Conservation (phyloP, 2,797 vertebrate genomes). For the Cossypha niveicapilla region DNA sequence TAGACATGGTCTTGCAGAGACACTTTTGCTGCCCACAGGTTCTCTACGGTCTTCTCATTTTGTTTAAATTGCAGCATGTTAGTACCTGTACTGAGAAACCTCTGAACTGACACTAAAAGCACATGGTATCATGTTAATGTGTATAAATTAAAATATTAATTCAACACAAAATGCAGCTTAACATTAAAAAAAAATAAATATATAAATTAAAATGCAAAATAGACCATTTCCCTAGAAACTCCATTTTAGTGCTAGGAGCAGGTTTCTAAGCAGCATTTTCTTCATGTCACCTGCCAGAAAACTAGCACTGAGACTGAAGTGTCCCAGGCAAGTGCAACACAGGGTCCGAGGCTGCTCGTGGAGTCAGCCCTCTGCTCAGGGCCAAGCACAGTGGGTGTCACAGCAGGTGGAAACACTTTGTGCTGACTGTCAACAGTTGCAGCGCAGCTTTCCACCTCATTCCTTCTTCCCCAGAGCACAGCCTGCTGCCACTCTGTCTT, state of each 20-base stretch:
- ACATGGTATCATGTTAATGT: background rate
- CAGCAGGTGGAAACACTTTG: background rate
- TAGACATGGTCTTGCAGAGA: background rate
- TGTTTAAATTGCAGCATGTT: slow-evolving; percentile 28
- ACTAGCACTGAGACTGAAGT: background rate
- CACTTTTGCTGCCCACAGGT: background rate
- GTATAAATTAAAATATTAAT: slow-evolving; percentile 54
- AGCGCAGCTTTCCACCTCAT: background rate
- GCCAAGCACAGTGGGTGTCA: background rate
- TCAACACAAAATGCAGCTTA: slow-evolving; percentile 33
- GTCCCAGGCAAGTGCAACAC: background rate
- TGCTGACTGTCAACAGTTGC: background rate
- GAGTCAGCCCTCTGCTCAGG: background rate
- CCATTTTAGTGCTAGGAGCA: slow-evolving; percentile 30
- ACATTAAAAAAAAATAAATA: slow-evolving; percentile 63
- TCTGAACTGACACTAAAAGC: slow-evolving; percentile 42
- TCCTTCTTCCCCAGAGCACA: background rate
- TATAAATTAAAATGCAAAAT: slow-evolving; percentile 71
- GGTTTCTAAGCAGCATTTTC: slow-evolving; percentile 53
- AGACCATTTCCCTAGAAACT: slow-evolving; percentile 43
- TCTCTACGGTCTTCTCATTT: background rate
- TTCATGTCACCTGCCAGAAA: slow-evolving; percentile 20
- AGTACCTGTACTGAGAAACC: background rate
- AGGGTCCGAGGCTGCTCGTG: background rate
- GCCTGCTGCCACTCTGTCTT: background rate